Conservation (phyloP, 2,797 vertebrate genomes). For the Gephyroberyx darwinii region DNA sequence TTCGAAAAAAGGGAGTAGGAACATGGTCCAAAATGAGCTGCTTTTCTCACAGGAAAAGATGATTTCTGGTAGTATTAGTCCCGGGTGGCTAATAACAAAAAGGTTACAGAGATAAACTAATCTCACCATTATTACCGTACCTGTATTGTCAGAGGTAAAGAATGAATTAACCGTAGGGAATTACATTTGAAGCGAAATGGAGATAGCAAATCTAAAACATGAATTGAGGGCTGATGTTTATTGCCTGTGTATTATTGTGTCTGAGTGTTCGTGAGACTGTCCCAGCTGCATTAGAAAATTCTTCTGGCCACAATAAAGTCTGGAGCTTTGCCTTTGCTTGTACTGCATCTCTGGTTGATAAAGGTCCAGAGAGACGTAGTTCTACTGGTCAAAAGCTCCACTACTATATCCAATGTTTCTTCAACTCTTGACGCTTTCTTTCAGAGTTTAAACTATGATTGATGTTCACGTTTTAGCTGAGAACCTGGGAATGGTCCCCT, state of each 20-base stretch:
- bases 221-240: constrained; percentile 46
- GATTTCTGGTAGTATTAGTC: constrained; percentile 54
- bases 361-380: constrained; percentile 47
- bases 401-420: constrained; percentile 53
- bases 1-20: constrained; percentile 41
- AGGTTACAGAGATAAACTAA: constrained; percentile 51
- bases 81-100: constrained; percentile 53
- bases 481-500: constrained; percentile 57
- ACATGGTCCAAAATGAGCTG: constrained; percentile 27
- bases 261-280: constrained; percentile 44
- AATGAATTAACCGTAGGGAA: constrained; percentile 39
- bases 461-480: constrained; percentile 63
- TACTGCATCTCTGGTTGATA: constrained; percentile 52
- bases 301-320: constrained; percentile 46
- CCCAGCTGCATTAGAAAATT: constrained; percentile 50
- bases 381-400: constrained; percentile 57
- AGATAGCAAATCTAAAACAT: constrained; percentile 51
- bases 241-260: constrained; percentile 42
- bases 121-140: constrained; percentile 50
- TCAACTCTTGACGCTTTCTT: constrained; percentile 43
- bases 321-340: constrained; percentile 57
- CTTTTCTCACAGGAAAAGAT: constrained; percentile 28
- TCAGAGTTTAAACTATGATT: constrained; percentile 67
- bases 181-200: constrained; percentile 48
- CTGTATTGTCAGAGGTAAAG: constrained; percentile 51